Evolutionary conservation across 2,888 invertebrate species (phyloP).

Genomic region (Perizoma affinitatum): DNA sequence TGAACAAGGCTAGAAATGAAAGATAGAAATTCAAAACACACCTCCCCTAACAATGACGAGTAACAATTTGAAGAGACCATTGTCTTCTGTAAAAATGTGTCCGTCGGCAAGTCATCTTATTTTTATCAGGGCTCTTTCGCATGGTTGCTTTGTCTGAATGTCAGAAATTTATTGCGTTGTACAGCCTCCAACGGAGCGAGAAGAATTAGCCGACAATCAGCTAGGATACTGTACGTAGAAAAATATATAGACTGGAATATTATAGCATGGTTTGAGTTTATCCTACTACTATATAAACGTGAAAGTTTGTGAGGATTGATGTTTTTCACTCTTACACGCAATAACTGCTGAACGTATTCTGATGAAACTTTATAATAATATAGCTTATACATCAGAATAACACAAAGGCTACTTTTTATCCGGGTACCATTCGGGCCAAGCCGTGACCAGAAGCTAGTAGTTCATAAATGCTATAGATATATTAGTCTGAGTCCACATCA

Average conservation of each 20-base stretch:
- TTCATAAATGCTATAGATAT: too few species aligned
- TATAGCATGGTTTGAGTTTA: constrained; percentile 1
- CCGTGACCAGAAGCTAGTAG: too few species aligned
- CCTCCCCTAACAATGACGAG: constrained; percentile 21
- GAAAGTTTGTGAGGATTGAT: too few species aligned
- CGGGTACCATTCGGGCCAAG: too few species aligned
- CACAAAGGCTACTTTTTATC: too few species aligned
- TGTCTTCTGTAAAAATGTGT: constrained; percentile 75
- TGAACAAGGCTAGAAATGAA: too few species aligned
- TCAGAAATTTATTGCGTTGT: constrained; percentile 79
- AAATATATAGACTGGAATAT: constrained; percentile 17
- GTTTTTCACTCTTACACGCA: too few species aligned
- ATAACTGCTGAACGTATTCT: too few species aligned
- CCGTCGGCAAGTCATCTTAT: constrained; percentile 70
- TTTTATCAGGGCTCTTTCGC: constrained; percentile 77
- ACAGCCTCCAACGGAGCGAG: constrained; percentile 70
- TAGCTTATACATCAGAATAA: too few species aligned
- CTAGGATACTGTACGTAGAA: constrained; percentile 30
- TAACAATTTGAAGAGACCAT: constrained; percentile 42
- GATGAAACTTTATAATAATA: too few species aligned
- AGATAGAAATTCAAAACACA: constrained; percentile 13
- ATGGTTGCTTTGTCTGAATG: constrained; percentile 74
- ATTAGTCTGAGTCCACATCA: too few species aligned
- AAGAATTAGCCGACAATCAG: constrained; percentile 76
- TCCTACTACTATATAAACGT: too few species aligned